These are phyloP conservation scores for Eupeodes luniger DNA, from an alignment of 2,888 invertebrate genomes.

Conservation along the genomic window DNA sequence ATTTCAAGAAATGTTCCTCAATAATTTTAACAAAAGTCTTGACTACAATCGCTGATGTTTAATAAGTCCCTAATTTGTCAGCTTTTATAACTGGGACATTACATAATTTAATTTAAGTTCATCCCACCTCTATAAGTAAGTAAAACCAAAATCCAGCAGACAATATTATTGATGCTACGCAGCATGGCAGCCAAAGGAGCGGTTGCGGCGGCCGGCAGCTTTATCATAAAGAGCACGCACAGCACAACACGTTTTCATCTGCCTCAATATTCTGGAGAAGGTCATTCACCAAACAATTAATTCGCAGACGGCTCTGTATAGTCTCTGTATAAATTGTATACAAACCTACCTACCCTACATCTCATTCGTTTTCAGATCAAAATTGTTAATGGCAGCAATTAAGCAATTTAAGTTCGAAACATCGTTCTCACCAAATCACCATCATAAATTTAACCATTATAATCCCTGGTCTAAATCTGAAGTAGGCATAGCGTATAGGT, in stretches of 20 bases:
- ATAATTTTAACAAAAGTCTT: too few relatives aligned
- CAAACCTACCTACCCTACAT: constrained; percentile 4
- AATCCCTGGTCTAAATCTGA: constrained; percentile 29
- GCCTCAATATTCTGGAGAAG: constrained; percentile 43
- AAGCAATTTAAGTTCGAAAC: constrained; percentile 64
- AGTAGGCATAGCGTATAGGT: background rate
- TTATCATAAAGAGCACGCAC: constrained; percentile 1
- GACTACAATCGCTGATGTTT: too few relatives aligned
- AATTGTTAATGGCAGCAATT: constrained; percentile 66
- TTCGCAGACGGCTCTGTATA: constrained; percentile 33
- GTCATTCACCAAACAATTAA: constrained; percentile 65
- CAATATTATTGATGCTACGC: constrained; percentile 16
- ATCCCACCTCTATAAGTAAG: background rate
- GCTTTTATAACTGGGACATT: constrained; percentile 22
- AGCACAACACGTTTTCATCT: constrained; percentile 21
- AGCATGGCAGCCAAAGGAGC: background rate
- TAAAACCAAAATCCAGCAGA: constrained; percentile 23
- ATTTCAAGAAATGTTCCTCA: too few relatives aligned
- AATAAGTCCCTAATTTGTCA: constrained; percentile 10
- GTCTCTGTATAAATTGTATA: background rate
- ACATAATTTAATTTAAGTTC: constrained; percentile 10
- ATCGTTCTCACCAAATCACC: constrained; percentile 53
- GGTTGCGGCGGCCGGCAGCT: background rate
- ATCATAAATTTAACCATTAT: constrained; percentile 51
- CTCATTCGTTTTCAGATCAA: constrained; percentile 38